These are phyloP conservation scores for Odocoileus virginianus DNA, from an alignment of 2,113 vertebrate genomes.

Conservation along the genomic window DNA sequence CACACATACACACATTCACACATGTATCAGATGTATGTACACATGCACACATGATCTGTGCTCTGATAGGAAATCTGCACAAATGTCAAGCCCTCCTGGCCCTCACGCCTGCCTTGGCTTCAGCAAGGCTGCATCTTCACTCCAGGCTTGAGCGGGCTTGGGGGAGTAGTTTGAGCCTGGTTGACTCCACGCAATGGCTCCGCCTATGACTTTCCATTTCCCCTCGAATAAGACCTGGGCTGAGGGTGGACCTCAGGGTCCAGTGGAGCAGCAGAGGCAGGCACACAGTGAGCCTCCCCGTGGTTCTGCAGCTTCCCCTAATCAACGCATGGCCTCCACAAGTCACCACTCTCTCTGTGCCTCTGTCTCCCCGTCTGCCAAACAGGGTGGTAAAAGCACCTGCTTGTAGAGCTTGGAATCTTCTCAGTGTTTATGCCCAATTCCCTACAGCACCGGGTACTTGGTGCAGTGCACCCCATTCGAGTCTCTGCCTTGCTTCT, in stretches of 20 bases:
- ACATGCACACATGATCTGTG: neutral
- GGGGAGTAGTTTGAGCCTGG: neutral
- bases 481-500: neutral
- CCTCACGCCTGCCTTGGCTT: neutral
- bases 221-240: neutral
- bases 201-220: neutral
- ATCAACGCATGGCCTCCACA: neutral
- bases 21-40: neutral
- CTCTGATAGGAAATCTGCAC: neutral
- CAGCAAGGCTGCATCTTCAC: neutral
- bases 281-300: rapidly evolving
- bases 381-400: neutral
- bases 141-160: no score
- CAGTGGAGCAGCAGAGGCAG: neutral
- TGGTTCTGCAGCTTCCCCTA: neutral
- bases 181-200: neutral
- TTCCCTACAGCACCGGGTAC: neutral
- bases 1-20: neutral
- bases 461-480: neutral
- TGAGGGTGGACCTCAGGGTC: neutral
- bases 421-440: neutral
- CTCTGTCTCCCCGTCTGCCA: neutral
- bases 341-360: neutral
- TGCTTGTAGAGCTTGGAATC: neutral
- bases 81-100: neutral